A percentile compares a stretch with the other conserved stretches of the same genome.
Conservation (phyloP, 2,888 invertebrate species). For the Clepsis dumicolana region DNA sequence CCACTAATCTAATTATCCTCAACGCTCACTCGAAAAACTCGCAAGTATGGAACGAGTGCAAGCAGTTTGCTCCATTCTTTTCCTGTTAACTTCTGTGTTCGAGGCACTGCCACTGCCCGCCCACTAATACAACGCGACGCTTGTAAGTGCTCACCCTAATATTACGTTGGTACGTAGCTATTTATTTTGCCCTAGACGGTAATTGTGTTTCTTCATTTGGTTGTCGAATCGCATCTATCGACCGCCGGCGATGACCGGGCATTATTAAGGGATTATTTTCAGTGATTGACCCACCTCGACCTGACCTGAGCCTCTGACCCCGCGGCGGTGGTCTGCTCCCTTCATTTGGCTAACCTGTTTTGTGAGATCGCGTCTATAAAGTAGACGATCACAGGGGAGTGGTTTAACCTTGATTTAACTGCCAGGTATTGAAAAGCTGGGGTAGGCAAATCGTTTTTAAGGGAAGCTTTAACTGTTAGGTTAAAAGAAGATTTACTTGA, state of each 20-base stretch:
- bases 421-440: neutral
- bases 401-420: conserved; percentile 17
- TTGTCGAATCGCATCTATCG: conserved; percentile 56
- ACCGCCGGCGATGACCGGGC: conserved; percentile 39
- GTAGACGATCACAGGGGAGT: conserved; percentile 9
- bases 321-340: conserved; percentile 72
- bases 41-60: conserved; percentile 62
- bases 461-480: neutral
- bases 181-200: conserved; percentile 55
- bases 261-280: conserved; percentile 69
- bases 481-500: neutral
- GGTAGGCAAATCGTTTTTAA: neutral
- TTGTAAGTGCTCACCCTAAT: conserved; percentile 56
- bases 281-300: conserved; percentile 67
- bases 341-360: conserved; percentile 78
- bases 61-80: conserved; percentile 68
- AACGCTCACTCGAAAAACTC: conserved; percentile 72
- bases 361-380: conserved; percentile 47
- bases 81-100: conserved; percentile 52
- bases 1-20: conserved; percentile 79
- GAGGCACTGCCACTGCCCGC: conserved; percentile 54
- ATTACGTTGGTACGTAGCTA: conserved; percentile 50
- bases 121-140: conserved; percentile 57
- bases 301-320: conserved; percentile 78
- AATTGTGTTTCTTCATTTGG: conserved; percentile 66